These are phyloP conservation scores for Budorcas taxicolor DNA, from an alignment of 2,113 vertebrate genomes.

Conservation along the genomic window DNA sequence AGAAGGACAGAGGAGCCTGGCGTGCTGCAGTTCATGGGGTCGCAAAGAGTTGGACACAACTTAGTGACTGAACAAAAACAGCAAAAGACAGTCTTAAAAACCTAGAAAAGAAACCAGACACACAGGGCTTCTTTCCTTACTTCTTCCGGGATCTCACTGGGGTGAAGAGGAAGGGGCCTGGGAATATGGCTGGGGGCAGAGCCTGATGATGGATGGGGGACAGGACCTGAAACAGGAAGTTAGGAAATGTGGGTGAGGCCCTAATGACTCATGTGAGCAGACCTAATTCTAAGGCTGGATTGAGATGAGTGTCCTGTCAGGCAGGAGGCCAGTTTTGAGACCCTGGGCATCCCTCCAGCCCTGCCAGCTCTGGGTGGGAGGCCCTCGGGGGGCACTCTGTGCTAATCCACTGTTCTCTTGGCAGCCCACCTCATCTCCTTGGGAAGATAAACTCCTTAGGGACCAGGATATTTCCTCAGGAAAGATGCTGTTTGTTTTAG, in stretches of 20 bases:
- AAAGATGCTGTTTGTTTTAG: background rate
- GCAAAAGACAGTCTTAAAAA: background rate
- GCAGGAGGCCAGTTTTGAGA: background rate
- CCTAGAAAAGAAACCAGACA: background rate
- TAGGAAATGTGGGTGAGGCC: slow-evolving; percentile 6
- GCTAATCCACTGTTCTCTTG: background rate
- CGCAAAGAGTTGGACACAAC: background rate
- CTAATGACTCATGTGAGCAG: background rate
- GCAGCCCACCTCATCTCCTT: background rate
- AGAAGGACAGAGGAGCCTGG: background rate
- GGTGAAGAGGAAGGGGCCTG: background rate
- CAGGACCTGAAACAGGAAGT: background rate
- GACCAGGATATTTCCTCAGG: background rate
- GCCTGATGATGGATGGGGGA: background rate
- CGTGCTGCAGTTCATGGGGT: background rate
- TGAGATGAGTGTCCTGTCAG: background rate
- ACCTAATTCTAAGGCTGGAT: background rate
- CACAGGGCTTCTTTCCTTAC: background rate
- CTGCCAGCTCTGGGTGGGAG: background rate
- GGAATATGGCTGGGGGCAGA: background rate
- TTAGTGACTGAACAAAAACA: background rate
- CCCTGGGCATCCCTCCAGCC: background rate
- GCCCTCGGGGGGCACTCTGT: background rate
- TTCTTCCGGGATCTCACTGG: background rate
- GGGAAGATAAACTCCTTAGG: background rate